Evolutionary conservation across 2,797 vertebrate species (phyloP).

Genomic region (Bovichtus variegatus): DNA sequence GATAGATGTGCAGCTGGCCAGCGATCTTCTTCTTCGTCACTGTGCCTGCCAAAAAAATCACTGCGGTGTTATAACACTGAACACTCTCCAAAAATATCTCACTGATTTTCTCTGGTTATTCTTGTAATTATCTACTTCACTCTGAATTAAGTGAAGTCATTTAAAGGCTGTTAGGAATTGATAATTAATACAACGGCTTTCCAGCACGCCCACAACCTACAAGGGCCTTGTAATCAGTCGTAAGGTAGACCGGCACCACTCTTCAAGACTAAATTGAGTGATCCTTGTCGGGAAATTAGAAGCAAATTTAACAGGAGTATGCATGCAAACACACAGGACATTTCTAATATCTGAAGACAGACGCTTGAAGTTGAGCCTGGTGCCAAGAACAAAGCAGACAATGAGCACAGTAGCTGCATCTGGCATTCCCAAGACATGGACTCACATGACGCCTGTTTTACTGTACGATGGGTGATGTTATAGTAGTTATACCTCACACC

Average conservation of each 20-base stretch:
- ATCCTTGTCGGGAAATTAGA: background rate
- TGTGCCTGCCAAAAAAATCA: slow-evolving; percentile 79
- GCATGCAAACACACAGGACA: background rate
- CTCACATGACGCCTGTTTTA: background rate
- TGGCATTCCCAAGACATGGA: background rate
- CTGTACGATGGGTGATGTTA: background rate
- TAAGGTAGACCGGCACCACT: background rate
- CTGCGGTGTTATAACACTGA: background rate
- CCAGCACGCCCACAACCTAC: background rate
- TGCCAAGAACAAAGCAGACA: background rate
- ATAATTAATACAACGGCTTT: background rate
- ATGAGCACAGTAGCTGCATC: background rate
- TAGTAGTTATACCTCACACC: background rate
- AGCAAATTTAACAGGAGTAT: background rate
- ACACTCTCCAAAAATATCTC: background rate
- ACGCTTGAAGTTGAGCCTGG: background rate
- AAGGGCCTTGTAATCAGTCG: background rate
- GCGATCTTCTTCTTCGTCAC: slow-evolving; percentile 88
- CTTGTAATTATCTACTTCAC: background rate
- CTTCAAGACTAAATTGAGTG: background rate
- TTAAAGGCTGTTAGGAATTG: background rate
- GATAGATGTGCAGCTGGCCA: slow-evolving; percentile 84
- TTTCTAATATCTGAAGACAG: background rate
- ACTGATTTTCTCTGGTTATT: background rate
- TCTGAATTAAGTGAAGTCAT: background rate